Percentiles rank a stretch among this genome's conserved stretches.
Conservation (phyloP, 2,113 vertebrate genomes). For the Rhea pennata region DNA sequence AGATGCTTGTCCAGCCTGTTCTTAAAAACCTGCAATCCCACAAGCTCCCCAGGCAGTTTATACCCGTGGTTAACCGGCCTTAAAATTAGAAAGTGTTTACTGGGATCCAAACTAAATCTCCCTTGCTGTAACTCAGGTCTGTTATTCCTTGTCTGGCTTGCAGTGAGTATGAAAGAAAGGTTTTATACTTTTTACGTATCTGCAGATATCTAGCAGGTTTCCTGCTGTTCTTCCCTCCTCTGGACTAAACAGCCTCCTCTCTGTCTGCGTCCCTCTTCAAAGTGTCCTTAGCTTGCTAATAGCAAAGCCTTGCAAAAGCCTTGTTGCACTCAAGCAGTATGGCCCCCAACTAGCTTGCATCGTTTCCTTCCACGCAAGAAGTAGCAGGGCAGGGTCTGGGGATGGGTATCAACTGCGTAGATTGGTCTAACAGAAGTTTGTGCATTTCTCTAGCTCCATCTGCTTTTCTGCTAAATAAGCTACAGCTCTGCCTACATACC, state of each 20-base stretch:
- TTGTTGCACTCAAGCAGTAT: neutral
- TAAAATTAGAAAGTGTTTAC: neutral
- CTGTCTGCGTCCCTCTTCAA: neutral
- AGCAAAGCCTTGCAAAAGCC: neutral
- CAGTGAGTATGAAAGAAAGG: neutral
- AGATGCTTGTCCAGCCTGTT: neutral
- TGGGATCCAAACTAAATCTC: neutral
- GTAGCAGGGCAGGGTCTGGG: neutral
- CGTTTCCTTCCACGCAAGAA: neutral
- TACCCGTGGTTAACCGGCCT: neutral
- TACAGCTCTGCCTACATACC: neutral
- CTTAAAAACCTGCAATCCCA: neutral
- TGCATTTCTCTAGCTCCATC: neutral
- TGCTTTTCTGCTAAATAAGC: neutral
- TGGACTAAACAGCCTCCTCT: neutral
- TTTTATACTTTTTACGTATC: neutral
- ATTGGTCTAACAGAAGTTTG: too few species aligned
- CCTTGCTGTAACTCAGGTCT: neutral
- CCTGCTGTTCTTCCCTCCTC: neutral
- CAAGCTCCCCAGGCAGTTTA: neutral
- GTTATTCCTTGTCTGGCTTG: neutral
- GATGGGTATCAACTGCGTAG: neutral
- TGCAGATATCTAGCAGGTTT: neutral
- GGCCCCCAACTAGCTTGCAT: neutral
- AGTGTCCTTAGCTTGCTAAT: neutral